A percentile compares a stretch with the other conserved stretches of the same genome.
phyloP scores from a whole-genome alignment of 2,888 invertebrate species.

The Nephrotoma guestfalica region DNA sequence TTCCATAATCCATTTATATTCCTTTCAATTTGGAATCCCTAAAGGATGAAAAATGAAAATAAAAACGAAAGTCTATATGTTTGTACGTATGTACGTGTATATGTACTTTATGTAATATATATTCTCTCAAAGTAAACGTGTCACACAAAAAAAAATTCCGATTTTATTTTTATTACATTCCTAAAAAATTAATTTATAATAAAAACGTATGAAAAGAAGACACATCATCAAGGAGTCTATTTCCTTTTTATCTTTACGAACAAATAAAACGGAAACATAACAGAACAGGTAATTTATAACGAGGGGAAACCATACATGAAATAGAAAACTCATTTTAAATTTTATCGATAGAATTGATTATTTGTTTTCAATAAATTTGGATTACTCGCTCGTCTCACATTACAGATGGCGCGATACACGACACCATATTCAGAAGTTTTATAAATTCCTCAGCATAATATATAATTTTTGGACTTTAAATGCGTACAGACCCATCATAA shows the following conservation, averaged over 20 bases:
- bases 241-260: neutral
- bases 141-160: neutral
- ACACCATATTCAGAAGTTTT: neutral
- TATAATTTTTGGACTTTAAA: neutral
- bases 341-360: neutral
- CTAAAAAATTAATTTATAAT: neutral
- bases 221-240: neutral
- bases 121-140: neutral
- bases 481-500: neutral
- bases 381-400: neutral
- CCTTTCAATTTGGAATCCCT: neutral
- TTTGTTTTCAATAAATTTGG: neutral
- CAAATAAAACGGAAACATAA: neutral
- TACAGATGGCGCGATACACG: neutral
- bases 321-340: neutral
- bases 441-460: neutral
- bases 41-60: neutral
- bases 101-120: neutral
- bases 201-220: neutral
- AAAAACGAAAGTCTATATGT: neutral
- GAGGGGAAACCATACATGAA: neutral
- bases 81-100: neutral
- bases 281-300: neutral
- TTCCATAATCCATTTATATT: neutral
- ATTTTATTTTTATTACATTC: neutral